Conservation (phyloP, 30 jellyfish, hydroid and myxozoan genomes). For the Aurelia aurita region DNA sequence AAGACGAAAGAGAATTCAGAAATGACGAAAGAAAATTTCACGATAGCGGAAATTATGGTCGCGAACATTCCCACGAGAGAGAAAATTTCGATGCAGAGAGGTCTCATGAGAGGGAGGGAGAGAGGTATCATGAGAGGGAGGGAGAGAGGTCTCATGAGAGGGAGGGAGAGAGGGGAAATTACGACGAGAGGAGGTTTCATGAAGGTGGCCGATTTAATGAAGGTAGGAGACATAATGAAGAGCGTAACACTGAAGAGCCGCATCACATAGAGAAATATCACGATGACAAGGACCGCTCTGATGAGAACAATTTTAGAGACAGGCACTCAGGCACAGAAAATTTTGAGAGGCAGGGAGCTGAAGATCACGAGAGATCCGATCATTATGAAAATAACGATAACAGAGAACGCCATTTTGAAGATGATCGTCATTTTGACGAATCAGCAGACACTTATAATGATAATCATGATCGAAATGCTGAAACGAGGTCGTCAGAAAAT, state of each 20-base stretch:
- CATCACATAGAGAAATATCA: too few species aligned
- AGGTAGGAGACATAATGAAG: too few species aligned
- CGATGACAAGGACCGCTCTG: slow-evolving; percentile 6
- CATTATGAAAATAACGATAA: neutral
- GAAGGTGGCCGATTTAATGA: too few species aligned
- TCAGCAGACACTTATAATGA: slow-evolving; percentile 14
- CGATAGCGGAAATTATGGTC: neutral
- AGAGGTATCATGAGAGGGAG: too few species aligned
- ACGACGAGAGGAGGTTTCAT: too few species aligned
- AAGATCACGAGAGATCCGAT: neutral
- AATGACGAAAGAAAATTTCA: slow-evolving; percentile 4
- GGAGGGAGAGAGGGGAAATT: neutral
- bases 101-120: too few species aligned
- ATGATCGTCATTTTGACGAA: neutral
- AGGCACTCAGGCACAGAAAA: neutral
- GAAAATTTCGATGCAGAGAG: slow-evolving; percentile 7
- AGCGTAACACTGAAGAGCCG: too few species aligned
- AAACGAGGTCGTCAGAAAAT: slow-evolving; percentile 41
- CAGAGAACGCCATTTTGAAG: slow-evolving; percentile 7
- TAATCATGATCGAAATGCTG: slow-evolving; percentile 5
- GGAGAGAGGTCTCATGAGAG: neutral
- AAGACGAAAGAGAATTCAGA: slow-evolving; percentile 22
- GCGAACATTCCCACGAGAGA: neutral
- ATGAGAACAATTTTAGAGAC: neutral
- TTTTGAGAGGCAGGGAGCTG: neutral